These are phyloP conservation scores for Conomelus anceps DNA, from an alignment of 2,888 invertebrate genomes.

Conservation along the genomic window DNA sequence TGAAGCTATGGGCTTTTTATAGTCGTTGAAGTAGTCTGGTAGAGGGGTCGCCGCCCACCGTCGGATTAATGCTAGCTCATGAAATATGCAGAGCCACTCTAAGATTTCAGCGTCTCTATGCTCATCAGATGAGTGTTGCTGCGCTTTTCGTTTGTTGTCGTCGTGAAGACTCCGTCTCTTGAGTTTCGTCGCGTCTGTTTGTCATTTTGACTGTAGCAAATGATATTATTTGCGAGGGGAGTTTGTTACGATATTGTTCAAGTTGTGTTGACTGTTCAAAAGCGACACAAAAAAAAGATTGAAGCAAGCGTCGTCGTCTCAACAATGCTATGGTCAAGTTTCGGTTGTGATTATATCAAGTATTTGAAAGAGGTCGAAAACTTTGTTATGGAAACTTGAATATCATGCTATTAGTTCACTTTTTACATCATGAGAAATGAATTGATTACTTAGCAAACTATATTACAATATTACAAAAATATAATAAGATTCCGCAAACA, in stretches of 20 bases:
- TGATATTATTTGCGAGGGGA: neutral
- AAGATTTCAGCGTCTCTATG: neutral
- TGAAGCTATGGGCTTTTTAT: neutral
- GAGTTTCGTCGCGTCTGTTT: neutral
- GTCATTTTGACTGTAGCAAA: neutral
- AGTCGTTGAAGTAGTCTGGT: neutral
- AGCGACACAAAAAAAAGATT: neutral
- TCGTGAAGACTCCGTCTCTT: neutral
- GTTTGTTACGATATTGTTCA: neutral
- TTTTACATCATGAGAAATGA: too few relatives aligned
- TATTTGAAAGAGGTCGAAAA: too few relatives aligned
- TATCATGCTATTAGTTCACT: too few relatives aligned
- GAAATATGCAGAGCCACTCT: neutral
- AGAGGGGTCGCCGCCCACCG: neutral
- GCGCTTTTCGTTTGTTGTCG: neutral
- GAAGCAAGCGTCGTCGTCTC: neutral
- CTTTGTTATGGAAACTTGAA: too few relatives aligned
- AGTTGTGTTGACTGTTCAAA: neutral
- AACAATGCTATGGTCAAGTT: neutral
- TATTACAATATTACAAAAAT: too few relatives aligned
- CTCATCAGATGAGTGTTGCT: neutral
- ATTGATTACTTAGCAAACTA: too few relatives aligned
- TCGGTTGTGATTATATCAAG: neutral
- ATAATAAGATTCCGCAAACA: too few relatives aligned
- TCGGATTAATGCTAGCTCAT: neutral